Base-by-base conservation (phyloP, 2,113 vertebrate species). In the Ptilorrhoa leucosticta region DNA sequence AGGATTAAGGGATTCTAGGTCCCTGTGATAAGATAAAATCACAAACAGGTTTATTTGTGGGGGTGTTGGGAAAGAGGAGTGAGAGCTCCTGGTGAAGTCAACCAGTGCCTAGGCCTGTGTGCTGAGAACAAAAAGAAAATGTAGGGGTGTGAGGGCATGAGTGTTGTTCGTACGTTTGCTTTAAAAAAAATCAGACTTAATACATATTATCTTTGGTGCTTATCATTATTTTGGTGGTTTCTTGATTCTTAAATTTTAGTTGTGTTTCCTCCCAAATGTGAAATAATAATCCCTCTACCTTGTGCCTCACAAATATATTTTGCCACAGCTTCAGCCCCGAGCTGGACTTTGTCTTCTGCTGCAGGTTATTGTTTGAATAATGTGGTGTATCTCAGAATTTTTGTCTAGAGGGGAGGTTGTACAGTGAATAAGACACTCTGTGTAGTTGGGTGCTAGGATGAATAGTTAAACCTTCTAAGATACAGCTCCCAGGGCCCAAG, bases 71-170 rank as follows among this genome's bases (percentile, higher is more conserved):
- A 47, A 57, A 63, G 33, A 82, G 47, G 19, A 40, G 13, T 15
- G 16, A 57, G 26, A 45, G 23, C 5, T 91, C 26, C 11, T 42
- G 37, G 7, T 15, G 42, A 78, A 47, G 15, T 75, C 47, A 75
- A 5, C 4, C 2, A 18, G 12, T 33, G 7, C 35, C 47, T 11
- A 17, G 10, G 22, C n/a, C 21, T 91, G 60, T 63, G 21, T 58
- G 21, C 30, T 47, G 42, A 66, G 58, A 82, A 15, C 27, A 53
- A 7, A 56, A 66, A 63, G 14, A n/a, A 51, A 57, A 56, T 1
- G 1, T 8, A 13, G 19, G 4, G 4, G 6, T 28, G 16, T 28
- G 37, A 56, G 31, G 1, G 5, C 3, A 5, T 35, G 9, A 18
- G 7, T 50, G 18, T 14, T 57, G 1, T 50, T 58, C 66, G 33